Evolutionary conservation across 2,113 vertebrate species (phyloP).

Genomic region (Callionymus lyra): DNA sequence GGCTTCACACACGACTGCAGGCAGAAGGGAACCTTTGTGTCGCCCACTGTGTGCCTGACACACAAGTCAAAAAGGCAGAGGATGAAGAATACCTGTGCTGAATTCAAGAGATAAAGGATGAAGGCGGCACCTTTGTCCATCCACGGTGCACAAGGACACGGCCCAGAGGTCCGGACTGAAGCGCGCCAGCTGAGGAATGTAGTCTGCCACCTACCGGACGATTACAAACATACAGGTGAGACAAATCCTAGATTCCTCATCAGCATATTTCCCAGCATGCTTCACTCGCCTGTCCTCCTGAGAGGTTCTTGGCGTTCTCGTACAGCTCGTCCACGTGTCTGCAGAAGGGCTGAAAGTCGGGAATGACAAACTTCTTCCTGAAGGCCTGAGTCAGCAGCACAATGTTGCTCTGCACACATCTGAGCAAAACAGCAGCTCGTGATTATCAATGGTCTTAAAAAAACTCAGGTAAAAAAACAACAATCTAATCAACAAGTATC

Average conservation of each 20-base stretch:
- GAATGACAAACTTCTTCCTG: constrained; percentile 97
- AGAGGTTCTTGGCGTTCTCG: constrained; percentile 82
- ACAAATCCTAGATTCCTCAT: too few species aligned
- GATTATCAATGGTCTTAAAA: too few species aligned
- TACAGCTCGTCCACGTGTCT: constrained; percentile 90
- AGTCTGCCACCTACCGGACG: constrained; percentile 90
- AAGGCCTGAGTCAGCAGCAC: constrained; percentile 97
- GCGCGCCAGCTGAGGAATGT: constrained; percentile 95
- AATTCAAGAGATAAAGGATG: background rate
- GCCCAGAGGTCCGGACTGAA: constrained; percentile 97
- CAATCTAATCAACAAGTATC: too few species aligned
- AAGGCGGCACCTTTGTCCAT: constrained; percentile 84
- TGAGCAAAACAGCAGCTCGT: constrained; percentile 52
- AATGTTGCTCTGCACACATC: constrained; percentile 98
- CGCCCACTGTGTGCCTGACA: constrained; percentile 85
- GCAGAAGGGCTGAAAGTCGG: constrained; percentile 91
- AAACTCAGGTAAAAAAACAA: too few species aligned
- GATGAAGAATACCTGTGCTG: too few species aligned
- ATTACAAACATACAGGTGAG: background rate
- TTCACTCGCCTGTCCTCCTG: constrained; percentile 83
- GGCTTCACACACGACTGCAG: constrained; percentile 97
- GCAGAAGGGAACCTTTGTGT: constrained; percentile 97
- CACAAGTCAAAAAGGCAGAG: constrained; percentile 3
- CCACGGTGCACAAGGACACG: constrained; percentile 91
- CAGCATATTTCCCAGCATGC: background rate